Base-by-base conservation (phyloP, 2,888 invertebrate species). In the Coecobrya sp. region DNA sequence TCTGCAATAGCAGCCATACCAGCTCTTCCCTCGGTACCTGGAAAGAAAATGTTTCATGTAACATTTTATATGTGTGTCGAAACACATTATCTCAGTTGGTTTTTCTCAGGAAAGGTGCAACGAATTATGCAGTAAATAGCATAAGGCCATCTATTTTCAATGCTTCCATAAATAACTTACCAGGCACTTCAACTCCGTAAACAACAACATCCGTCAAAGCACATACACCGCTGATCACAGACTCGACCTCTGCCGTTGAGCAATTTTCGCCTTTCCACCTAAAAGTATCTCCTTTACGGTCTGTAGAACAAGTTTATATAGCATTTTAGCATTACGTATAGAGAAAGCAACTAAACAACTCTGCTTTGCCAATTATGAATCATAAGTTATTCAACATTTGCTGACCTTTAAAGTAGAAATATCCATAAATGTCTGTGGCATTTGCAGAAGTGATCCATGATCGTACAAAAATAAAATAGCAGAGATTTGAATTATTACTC, bases 331-430 rank as follows among this genome's bases (percentile, higher is more conserved):
- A 76, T 68, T 27, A 76, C 19, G 25, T 4, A 36, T 22, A 13
- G 13, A 10, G 13, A 49, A 49, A 7, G 49, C 10, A n/a, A n/a
- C n/a, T n/a, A n/a, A n/a, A n/a, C n/a, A n/a, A n/a, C 19, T 19
- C 10, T 19, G 19, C 19, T 55, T 55, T 19, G 3, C 19, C 55
- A 55, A 55, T 19, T 2, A 55, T 55, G 1, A 7, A 52, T 52
- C 52, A 55, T 55, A 7, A 55, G 4, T 49, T 49, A 49, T 49
- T 10, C 49, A 49, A 13, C 49, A 49, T 49, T 49, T 49, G 49
- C 49, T 30, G 7, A 96, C 99, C 99, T 95, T 97, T 97, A 96
- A 99, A 99, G 96, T 97, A 99, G 95, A 98, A 97, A 96, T 98
- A 99, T 62, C 99, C 99, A n/a, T 97, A 96, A 94, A 99, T 62